A percentile compares a stretch with the other conserved stretches of the same genome.
These are phyloP conservation scores for Dipus sagitta DNA, from an alignment of 2,797 vertebrate species.

Conservation along the genomic window DNA sequence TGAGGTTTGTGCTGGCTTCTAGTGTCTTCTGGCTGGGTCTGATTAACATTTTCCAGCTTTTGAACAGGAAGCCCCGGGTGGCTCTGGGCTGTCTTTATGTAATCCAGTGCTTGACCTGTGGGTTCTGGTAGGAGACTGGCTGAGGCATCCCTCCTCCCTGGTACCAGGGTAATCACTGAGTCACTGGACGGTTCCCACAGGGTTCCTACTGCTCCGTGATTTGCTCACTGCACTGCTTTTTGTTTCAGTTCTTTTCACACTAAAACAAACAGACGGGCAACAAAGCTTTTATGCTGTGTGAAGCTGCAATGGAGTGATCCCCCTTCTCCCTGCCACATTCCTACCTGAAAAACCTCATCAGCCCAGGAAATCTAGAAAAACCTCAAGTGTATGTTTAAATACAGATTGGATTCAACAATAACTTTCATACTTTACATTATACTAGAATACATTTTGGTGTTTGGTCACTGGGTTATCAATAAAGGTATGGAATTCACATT, in stretches of 20 bases:
- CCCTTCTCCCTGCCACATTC: neutral
- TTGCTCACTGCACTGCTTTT: slow-evolving; percentile 73
- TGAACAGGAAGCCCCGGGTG: slow-evolving; percentile 84
- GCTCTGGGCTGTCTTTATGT: slow-evolving; percentile 86
- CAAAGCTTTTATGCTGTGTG: slow-evolving; percentile 64
- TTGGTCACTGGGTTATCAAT: slow-evolving; percentile 78
- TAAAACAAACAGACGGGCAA: slow-evolving; percentile 76
- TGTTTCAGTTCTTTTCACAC: slow-evolving; percentile 84
- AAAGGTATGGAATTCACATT: slow-evolving; percentile 74
- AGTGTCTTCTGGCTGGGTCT: slow-evolving; percentile 82
- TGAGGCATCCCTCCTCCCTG: slow-evolving; percentile 68
- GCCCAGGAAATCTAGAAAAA: slow-evolving; percentile 32
- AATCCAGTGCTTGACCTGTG: slow-evolving; percentile 80
- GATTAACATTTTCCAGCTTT: slow-evolving; percentile 86
- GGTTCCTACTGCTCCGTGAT: slow-evolving; percentile 76
- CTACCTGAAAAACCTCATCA: slow-evolving; percentile 63
- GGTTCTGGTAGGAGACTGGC: slow-evolving; percentile 60
- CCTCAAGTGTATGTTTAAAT: slow-evolving; percentile 9
- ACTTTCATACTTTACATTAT: slow-evolving; percentile 78
- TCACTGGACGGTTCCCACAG: slow-evolving; percentile 78
- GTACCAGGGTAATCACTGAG: slow-evolving; percentile 62
- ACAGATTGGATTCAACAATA: slow-evolving; percentile 71
- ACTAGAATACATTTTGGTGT: slow-evolving; percentile 74
- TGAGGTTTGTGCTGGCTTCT: slow-evolving; percentile 87
- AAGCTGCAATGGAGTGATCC: slow-evolving; percentile 40